Evolutionary conservation across 2,888 invertebrate genomes (phyloP).

Genomic region (Margaritifera margaritifera): DNA sequence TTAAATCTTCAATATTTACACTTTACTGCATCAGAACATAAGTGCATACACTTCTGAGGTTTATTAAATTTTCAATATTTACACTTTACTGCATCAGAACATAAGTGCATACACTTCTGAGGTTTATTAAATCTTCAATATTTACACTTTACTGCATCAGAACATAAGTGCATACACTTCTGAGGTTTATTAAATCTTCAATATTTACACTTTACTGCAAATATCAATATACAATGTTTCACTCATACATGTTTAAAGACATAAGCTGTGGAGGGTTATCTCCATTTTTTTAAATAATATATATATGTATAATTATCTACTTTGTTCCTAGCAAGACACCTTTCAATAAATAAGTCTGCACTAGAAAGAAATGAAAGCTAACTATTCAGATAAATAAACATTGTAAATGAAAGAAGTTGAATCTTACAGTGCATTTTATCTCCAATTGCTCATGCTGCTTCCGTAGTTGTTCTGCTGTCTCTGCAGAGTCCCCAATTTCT

Average conservation of each 20-base stretch:
- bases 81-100: not conserved
- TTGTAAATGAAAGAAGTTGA: not conserved
- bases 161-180: not conserved
- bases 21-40: not conserved
- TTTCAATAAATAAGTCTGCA: too few relatives aligned
- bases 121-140: not conserved
- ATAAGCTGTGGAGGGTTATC: too few relatives aligned
- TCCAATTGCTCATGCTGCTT: conserved; percentile 84
- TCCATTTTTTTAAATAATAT: too few relatives aligned
- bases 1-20: not conserved
- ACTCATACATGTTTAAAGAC: too few relatives aligned
- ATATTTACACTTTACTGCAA: not conserved
- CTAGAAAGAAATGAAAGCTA: too few relatives aligned
- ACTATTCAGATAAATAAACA: too few relatives aligned
- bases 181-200: not conserved
- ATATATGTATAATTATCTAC: too few relatives aligned
- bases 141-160: not conserved
- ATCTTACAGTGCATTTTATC: conserved; percentile 80
- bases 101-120: not conserved
- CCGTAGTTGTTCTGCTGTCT: conserved; percentile 84
- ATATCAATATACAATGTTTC: not conserved
- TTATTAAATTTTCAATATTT: not conserved
- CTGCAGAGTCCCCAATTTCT: conserved; percentile 79
- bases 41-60: not conserved
- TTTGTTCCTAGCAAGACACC: too few relatives aligned